A percentile compares a stretch with the other conserved stretches of the same genome.
phyloP scores from a whole-genome alignment of 2,797 vertebrate species.

The Nannoperca obscura region DNA sequence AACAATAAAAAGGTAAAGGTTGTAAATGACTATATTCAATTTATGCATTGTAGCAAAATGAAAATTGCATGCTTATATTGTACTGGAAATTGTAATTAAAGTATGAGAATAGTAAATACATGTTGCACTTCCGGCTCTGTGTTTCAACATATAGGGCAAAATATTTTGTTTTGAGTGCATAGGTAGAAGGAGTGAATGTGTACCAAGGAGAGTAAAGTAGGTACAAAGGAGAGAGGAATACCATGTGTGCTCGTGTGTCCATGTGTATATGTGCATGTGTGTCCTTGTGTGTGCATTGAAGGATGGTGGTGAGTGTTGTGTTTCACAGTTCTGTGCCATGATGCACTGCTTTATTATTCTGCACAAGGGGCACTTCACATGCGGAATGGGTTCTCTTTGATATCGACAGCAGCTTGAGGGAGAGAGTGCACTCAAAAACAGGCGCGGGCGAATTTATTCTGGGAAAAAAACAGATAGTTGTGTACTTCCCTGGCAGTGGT shows the following conservation, averaged over 20 bases:
- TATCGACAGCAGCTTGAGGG: constrained; percentile 88
- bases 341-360: constrained; percentile 88
- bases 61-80: background rate
- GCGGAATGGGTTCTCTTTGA: constrained; percentile 88
- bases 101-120: background rate
- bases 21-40: background rate
- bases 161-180: constrained; percentile 65
- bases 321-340: constrained; percentile 88
- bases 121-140: constrained; percentile 7
- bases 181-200: constrained; percentile 56
- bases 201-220: constrained; percentile 67
- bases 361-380: constrained; percentile 88
- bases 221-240: constrained; percentile 71
- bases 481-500: constrained; percentile 81
- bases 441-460: constrained; percentile 86
- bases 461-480: constrained; percentile 81
- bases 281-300: constrained; percentile 68
- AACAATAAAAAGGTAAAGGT: background rate
- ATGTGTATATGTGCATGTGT: constrained; percentile 51
- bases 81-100: background rate
- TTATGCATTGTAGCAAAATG: fast-evolving
- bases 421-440: constrained; percentile 90
- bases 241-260: constrained; percentile 40
- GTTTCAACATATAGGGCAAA: constrained; percentile 39
- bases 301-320: constrained; percentile 81